A percentile compares a stretch with the other conserved stretches of the same genome.
Conservation (phyloP, 2,113 vertebrate genomes). For the Peromyscus maniculatus region DNA sequence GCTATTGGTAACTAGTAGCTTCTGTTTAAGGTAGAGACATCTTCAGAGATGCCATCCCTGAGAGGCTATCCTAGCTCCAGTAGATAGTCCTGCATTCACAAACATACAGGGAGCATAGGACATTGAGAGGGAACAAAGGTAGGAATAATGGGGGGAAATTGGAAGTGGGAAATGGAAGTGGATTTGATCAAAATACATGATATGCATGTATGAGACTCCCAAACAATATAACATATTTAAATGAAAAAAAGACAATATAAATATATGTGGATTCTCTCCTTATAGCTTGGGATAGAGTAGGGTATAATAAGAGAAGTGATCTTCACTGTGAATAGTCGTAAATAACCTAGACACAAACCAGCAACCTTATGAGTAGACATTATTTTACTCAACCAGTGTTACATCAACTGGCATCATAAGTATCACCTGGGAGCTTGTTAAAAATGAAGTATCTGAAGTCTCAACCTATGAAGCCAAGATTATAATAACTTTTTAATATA, state of each 20-base stretch:
- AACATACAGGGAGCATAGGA: not conserved
- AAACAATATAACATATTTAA: not conserved
- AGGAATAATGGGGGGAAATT: not conserved
- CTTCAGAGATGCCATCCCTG: not conserved
- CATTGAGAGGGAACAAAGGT: not conserved
- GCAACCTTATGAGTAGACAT: not conserved
- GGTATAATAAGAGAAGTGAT: not conserved
- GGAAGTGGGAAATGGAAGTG: not conserved
- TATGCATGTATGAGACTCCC: not conserved
- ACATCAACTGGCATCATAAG: not conserved
- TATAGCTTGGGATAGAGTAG: not conserved
- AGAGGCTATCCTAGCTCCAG: not conserved
- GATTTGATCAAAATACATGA: not conserved
- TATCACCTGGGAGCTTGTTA: conserved; percentile 37
- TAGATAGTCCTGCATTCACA: not conserved
- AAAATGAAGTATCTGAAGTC: conserved; percentile 59
- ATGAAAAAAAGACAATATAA: not conserved
- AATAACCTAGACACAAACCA: not conserved
- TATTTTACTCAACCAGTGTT: not conserved
- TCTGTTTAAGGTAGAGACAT: not conserved
- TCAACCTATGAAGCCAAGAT: not conserved
- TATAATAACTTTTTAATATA: not conserved
- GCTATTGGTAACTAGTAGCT: not conserved
- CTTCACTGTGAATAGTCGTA: not conserved
- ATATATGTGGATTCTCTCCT: not conserved